Percentiles rank a stretch among this genome's conserved stretches.
These are phyloP conservation scores for Onychomys torridus DNA, from an alignment of 2,797 vertebrate genomes.

Conservation along the genomic window DNA sequence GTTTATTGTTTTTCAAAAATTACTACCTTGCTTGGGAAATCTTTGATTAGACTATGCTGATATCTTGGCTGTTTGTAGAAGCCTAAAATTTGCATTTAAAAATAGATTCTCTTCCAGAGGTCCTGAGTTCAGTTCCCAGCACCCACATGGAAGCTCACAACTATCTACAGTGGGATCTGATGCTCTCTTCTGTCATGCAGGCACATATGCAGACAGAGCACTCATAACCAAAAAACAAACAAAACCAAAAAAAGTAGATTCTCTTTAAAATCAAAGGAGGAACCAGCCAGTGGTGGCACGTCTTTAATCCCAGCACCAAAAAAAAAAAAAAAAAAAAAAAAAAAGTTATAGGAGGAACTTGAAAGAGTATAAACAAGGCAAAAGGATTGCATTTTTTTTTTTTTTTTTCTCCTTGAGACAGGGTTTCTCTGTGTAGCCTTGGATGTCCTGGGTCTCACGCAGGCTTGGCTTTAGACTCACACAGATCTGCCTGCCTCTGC, in stretches of 20 bases:
- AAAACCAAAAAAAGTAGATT: neutral
- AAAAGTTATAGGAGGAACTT: neutral
- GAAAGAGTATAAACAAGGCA: neutral
- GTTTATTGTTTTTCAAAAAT: conserved; percentile 60
- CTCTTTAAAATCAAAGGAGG: neutral
- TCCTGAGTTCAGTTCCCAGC: neutral
- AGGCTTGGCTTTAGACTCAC: neutral
- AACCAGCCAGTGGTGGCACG: neutral
- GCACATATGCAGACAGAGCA: neutral
- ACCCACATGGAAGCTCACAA: neutral
- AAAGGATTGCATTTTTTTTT: neutral
- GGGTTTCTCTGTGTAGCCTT: neutral
- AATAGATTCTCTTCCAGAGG: neutral
- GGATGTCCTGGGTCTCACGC: neutral
- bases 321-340: too few species aligned
- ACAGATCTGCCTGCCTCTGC: neutral
- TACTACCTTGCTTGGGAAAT: neutral
- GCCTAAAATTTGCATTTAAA: conserved; percentile 58
- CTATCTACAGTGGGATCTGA: neutral
- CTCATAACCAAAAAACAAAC: neutral
- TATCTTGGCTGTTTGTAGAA: neutral
- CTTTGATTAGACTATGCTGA: neutral
- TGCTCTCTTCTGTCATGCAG: neutral
- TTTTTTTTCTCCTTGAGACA: neutral
- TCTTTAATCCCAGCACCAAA: neutral